These are phyloP conservation scores for Seriola aureovittata DNA, from an alignment of 2,113 vertebrate genomes.

Conservation along the genomic window DNA sequence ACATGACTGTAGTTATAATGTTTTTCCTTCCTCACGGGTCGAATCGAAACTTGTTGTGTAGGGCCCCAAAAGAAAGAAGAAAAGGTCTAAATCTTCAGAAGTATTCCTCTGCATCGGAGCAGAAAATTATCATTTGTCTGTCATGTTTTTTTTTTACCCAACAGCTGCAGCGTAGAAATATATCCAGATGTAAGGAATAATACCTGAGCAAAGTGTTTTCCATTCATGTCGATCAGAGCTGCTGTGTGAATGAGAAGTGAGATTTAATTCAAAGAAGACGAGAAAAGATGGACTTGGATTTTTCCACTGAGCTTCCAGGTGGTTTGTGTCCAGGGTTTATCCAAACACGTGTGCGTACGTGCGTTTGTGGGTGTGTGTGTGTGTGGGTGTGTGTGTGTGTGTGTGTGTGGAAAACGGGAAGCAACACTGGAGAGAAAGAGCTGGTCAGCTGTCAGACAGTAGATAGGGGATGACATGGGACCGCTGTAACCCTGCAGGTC, in stretches of 20 bases:
- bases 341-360: not conserved
- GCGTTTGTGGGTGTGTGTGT: not conserved
- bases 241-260: not conserved
- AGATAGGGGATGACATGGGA: constrained; percentile 17
- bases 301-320: constrained; percentile 10
- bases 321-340: constrained; percentile 15
- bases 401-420: constrained; percentile 13
- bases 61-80: not conserved
- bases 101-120: too few relatives aligned
- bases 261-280: constrained; percentile 11
- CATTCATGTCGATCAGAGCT: constrained; percentile 2
- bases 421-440: not conserved
- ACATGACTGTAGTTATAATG: not conserved
- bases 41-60: not conserved
- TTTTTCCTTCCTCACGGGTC: constrained; percentile 18
- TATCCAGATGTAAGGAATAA: constrained; percentile 15
- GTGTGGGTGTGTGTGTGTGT: not conserved
- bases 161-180: constrained; percentile 16
- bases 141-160: not conserved
- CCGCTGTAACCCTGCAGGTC: constrained; percentile 28
- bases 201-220: constrained; percentile 5
- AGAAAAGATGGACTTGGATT: constrained; percentile 8
- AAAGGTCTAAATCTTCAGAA: not conserved
- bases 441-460: constrained; percentile 48
- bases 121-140: not conserved